These are phyloP conservation scores for Digitonthophagus gazella DNA, from an alignment of 2,888 invertebrate genomes.

Conservation along the genomic window DNA sequence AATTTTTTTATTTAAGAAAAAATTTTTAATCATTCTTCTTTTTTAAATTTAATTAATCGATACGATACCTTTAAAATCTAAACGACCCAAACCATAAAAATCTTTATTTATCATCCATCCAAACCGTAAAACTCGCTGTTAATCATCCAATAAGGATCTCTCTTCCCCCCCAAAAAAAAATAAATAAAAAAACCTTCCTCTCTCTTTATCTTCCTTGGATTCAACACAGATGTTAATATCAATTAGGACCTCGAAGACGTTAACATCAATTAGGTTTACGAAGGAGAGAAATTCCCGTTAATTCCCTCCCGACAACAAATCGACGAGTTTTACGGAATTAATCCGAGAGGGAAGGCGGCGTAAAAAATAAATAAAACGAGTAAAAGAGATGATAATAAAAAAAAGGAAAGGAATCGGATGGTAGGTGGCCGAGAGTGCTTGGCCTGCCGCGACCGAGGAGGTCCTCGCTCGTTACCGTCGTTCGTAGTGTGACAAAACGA, in stretches of 20 bases:
- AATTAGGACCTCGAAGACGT: conserved; percentile 24
- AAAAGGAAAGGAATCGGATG: no score
- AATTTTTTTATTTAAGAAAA: no score
- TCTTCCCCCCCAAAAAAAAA: no score
- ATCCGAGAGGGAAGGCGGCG: conserved; percentile 44
- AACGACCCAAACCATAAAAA: background rate
- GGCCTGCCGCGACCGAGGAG: conserved; percentile 47
- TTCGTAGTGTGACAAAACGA: conserved; percentile 52
- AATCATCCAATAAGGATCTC: background rate
- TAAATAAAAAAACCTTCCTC: background rate
- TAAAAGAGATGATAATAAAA: conserved; percentile 47
- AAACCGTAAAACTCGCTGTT: background rate
- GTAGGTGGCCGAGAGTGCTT: conserved; percentile 47
- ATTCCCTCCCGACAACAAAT: conserved; percentile 37
- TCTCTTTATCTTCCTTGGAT: conserved; percentile 13
- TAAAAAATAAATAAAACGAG: conserved; percentile 42
- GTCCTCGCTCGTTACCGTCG: conserved; percentile 50
- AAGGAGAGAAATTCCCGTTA: conserved; percentile 33
- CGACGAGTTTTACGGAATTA: conserved; percentile 45
- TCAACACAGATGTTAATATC: conserved; percentile 28
- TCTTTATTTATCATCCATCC: background rate
- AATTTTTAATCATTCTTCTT: no score
- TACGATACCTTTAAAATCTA: no score
- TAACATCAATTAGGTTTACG: background rate
- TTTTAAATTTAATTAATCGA: no score